Evolutionary conservation across 2,797 vertebrate species (phyloP), one percentile per base, ranked within the genome.

Genomic region (Smutsia gigantea): DNA sequence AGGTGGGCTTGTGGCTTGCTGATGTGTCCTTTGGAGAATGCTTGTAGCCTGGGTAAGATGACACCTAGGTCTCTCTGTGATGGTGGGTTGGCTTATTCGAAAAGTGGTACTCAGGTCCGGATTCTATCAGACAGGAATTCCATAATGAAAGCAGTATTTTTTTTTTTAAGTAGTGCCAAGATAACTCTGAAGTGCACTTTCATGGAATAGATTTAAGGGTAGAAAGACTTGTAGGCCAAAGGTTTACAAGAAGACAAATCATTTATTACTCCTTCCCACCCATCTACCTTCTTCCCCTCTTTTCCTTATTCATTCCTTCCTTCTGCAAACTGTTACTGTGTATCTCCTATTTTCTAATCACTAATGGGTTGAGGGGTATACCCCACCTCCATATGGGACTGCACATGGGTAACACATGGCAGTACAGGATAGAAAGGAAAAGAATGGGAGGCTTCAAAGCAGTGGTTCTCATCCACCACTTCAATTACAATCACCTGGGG

Each of bases 71-170:
- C 46, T 46, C 46, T 46, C 46, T 12, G 46, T 46, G 46, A 46
- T 46, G 46, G 46, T 46, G 46, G 46, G 46, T 46, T 2, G 46
- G 46, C 46, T 46, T 46, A 46, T 46, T 46, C 2, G 11, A 46
- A 12, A 12, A 12, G 46, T 46, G 46, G 10, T 46, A 46, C 46
- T 46, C 10, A 12, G 10, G 46, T 11, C 46, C 10, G 11, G 46
- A 11, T 46, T 46, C 11, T 46, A 46, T 46, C 46, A 46, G 46
- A 46, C 37, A 96, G 39, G 4, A 97, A 94, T 94, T 82, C 81
- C 71, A 97, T 75, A 96, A 95, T 84, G 83, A 97, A 97, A 90
- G 21, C 6, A 66, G 13, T 57, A 94, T 53, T 13, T 55, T 37
- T 91, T 42, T 93, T 82, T 63, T 93, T 71, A 88, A 68, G 37